Evolutionary conservation across 2,888 invertebrate species (phyloP), one percentile per base, ranked within the genome.

Genomic region (Ormyrus rosae): DNA sequence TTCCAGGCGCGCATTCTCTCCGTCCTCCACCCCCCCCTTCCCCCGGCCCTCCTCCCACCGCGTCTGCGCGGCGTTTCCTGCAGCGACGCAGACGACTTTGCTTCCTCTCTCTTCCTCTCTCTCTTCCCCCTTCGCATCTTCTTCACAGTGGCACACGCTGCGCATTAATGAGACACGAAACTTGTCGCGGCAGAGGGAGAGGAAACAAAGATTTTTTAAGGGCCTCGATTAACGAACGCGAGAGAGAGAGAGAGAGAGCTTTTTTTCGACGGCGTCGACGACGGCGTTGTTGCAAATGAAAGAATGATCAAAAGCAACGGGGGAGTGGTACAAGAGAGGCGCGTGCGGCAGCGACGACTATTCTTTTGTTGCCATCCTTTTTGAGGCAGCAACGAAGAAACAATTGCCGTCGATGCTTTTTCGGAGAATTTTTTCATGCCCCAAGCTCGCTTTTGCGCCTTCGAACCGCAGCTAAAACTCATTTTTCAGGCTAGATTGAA

Each of bases 171-270:
- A 79, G 73, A 74, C 64, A 58, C 73, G 51, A 68, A 58, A 11
- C 7, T 69, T 50, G 34, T 34, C 55, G 48, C 56, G n/a, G 7
- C 48, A 10, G n/a, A 34, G 34, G 34, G 6, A 13, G 50, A 34
- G 19, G 55, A 50, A 55, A 79, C 68, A 76, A 67, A 60, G 75
- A 70, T 76, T 73, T 79, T 72, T 80, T 80, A 76, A 80, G 75
- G 80, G 80, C 13, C 55, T 68, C 76, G 80, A 80, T 71, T 71
- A 71, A 80, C 67, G 75, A 80, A 75, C 53, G 61, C 64, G 50
- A 60, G 5, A 48, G 5, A 34, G 34, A 34, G 34, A 34, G 34
- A 34, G 34, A 34, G 34, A 34, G 34, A 34, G 4, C 1, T 3
- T 67, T 19, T 67, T 6, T 69, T 46, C 56, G 65, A 19, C 13